Percentiles rank a stretch among this genome's conserved stretches.
These are phyloP conservation scores for Sarcoramphus papa DNA, from an alignment of 2,797 vertebrate genomes.

Conservation along the genomic window DNA sequence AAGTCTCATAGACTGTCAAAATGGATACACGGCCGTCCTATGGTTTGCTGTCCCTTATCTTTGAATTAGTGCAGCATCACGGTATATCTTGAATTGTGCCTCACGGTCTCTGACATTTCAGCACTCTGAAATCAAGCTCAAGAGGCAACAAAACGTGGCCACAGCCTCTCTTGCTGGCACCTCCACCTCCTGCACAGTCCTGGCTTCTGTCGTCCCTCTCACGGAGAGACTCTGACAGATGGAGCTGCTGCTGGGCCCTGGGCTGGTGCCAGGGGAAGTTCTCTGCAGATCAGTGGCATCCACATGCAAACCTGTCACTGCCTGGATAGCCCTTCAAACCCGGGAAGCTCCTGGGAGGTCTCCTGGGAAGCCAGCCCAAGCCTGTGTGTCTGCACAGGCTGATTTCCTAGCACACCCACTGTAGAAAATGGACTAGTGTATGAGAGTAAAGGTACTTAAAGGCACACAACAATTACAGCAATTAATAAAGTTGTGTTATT, in stretches of 20 bases:
- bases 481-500: background rate
- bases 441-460: background rate
- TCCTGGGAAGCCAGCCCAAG: background rate
- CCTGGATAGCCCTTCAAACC: background rate
- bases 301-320: background rate
- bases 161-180: background rate
- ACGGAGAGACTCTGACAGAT: background rate
- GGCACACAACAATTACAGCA: background rate
- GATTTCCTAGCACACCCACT: background rate
- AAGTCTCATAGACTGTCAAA: background rate
- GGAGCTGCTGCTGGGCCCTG: background rate
- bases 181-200: background rate
- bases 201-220: background rate
- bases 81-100: background rate
- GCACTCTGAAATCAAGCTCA: background rate
- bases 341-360: background rate
- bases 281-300: background rate
- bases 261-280: slow-evolving; percentile 5
- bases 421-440: background rate
- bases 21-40: background rate
- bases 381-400: background rate
- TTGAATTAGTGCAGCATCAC: background rate
- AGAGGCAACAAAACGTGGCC: background rate
- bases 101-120: background rate
- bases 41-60: background rate